These are phyloP conservation scores for Nomada flava DNA, from an alignment of 2,888 invertebrate genomes.

Conservation along the genomic window DNA sequence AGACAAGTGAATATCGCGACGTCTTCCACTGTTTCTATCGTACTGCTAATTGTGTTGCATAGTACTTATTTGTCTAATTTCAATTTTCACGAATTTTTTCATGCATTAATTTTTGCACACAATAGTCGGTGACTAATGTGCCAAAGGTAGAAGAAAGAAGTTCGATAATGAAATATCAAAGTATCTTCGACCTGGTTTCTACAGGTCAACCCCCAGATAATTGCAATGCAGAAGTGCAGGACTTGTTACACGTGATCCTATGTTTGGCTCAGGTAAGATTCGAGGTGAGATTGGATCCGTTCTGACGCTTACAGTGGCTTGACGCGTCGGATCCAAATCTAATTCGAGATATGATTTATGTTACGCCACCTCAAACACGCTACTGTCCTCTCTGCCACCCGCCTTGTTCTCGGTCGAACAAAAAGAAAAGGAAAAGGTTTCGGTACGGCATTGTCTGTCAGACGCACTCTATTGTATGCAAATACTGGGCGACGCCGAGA, in stretches of 20 bases:
- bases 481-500: conserved; percentile 60
- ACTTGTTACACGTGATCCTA: conserved; percentile 34
- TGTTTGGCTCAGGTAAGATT: conserved; percentile 61
- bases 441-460: conserved; percentile 55
- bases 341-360: conserved; percentile 74
- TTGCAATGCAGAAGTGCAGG: conserved; percentile 46
- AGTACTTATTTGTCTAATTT: too few relatives aligned
- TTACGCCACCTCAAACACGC: conserved; percentile 56
- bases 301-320: conserved; percentile 54
- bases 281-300: conserved; percentile 60
- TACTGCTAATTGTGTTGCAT: too few relatives aligned
- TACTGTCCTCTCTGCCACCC: conserved; percentile 32
- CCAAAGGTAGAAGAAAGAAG: background rate
- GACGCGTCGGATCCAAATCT: conserved; percentile 63
- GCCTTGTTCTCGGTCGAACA: conserved; percentile 30
- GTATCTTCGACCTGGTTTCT: background rate
- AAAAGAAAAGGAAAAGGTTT: conserved; percentile 21
- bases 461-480: conserved; percentile 70
- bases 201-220: conserved; percentile 26
- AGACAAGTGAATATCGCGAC: too few relatives aligned
- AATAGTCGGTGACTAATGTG: background rate
- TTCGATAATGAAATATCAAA: background rate
- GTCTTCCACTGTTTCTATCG: too few relatives aligned
- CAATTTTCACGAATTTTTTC: too few relatives aligned
- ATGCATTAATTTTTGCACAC: too few relatives aligned